Percentiles rank a stretch among this genome's conserved stretches.
Evolutionary conservation across 2,888 invertebrate species (phyloP).

Genomic region (Thereva unica): DNA sequence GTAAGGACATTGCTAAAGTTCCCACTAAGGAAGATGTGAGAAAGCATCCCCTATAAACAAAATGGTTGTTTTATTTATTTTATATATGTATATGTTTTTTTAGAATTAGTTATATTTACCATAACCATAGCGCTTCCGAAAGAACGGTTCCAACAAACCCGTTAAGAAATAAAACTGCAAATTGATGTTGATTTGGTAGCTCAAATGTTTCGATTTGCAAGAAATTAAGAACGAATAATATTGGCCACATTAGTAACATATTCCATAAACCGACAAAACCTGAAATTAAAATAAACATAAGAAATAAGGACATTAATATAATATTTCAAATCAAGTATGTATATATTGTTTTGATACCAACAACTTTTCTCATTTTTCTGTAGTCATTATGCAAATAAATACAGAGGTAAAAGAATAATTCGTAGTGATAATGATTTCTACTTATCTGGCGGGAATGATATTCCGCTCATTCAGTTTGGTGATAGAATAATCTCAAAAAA

Average conservation of each 20-base stretch:
- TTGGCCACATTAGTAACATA: slow-evolving; percentile 84
- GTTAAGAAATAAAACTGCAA: slow-evolving; percentile 79
- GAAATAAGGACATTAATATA: not conserved
- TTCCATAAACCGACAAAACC: slow-evolving; percentile 94
- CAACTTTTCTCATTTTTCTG: no score
- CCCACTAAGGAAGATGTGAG: slow-evolving; percentile 90
- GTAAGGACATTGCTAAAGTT: slow-evolving; percentile 81
- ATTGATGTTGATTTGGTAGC: slow-evolving; percentile 80
- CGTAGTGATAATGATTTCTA: no score
- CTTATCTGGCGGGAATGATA: no score
- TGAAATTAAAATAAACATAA: slow-evolving; percentile 53
- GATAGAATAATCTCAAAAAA: no score
- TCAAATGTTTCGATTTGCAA: slow-evolving; percentile 81
- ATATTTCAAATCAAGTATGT: no score
- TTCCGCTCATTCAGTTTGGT: no score
- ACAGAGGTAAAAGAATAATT: no score
- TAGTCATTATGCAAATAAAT: no score
- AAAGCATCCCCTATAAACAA: slow-evolving; percentile 79
- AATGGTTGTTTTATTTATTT: slow-evolving; percentile 7
- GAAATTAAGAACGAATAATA: slow-evolving; percentile 85
- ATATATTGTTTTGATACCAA: no score
- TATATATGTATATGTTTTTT: slow-evolving; percentile 7
- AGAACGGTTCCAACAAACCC: slow-evolving; percentile 89
- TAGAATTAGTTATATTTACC: slow-evolving; percentile 62
- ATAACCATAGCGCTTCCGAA: slow-evolving; percentile 90